Evolutionary conservation across 1,140 invertebrate species (phyloP).

Genomic region (Panagrolaimus sp.): DNA sequence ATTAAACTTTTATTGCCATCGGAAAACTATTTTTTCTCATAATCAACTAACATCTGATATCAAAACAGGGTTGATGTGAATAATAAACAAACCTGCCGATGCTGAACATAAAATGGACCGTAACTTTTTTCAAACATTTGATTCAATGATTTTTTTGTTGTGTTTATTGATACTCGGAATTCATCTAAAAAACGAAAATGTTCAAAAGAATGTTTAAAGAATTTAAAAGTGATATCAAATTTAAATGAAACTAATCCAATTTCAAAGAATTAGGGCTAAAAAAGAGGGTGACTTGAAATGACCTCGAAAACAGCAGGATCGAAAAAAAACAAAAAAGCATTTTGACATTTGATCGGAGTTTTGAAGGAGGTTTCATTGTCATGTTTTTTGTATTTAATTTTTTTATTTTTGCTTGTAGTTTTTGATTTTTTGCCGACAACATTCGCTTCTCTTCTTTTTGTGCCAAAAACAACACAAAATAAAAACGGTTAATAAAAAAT

Average conservation of each 20-base stretch:
- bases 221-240: not conserved
- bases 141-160: not conserved
- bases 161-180: slow-evolving; percentile 3
- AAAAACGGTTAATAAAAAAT: too few species aligned
- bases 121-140: slow-evolving; percentile 11
- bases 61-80: not conserved
- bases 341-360: too few species aligned
- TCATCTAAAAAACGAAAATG: not conserved
- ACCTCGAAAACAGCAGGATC: not conserved
- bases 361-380: too few species aligned
- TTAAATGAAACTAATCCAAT: too few species aligned
- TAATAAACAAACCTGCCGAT: slow-evolving; percentile 5
- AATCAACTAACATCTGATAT: not conserved
- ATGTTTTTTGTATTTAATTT: too few species aligned
- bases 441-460: too few species aligned
- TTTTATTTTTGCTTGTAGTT: too few species aligned
- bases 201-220: not conserved
- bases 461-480: too few species aligned
- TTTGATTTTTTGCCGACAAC: too few species aligned
- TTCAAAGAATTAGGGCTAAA: not conserved
- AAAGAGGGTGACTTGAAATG: not conserved
- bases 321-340: too few species aligned
- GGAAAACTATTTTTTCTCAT: not conserved
- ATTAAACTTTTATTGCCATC: not conserved
- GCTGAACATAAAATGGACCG: slow-evolving; percentile 12